Evolutionary conservation across 2,888 invertebrate genomes (phyloP).

Genomic region (Mystacides longicornis): DNA sequence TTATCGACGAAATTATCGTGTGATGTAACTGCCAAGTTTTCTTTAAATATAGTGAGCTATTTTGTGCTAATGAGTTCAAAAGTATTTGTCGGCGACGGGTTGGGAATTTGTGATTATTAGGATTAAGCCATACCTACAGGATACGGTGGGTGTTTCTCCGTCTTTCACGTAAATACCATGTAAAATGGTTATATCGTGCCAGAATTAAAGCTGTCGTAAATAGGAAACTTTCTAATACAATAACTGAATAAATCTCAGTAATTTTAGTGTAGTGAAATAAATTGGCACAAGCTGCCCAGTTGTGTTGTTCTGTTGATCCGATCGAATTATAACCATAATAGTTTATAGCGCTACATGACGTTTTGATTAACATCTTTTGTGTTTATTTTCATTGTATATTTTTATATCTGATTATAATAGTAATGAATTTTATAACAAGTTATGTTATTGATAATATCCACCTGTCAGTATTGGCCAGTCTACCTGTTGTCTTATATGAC

Average conservation of each 20-base stretch:
- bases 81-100: slow-evolving; percentile 22
- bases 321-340: too few species aligned
- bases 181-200: slow-evolving; percentile 19
- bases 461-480: background rate
- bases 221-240: too few species aligned
- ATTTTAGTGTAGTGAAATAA: too few species aligned
- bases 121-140: slow-evolving; percentile 10
- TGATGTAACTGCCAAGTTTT: too few species aligned
- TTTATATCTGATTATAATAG: background rate
- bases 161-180: slow-evolving; percentile 14
- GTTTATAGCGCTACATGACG: too few species aligned
- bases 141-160: slow-evolving; percentile 23
- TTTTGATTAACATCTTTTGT: background rate
- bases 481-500: background rate
- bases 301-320: too few species aligned
- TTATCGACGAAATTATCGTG: too few species aligned
- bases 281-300: too few species aligned
- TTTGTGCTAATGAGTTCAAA: background rate
- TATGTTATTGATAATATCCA: background rate
- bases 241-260: too few species aligned
- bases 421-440: background rate
- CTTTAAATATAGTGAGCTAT: too few species aligned
- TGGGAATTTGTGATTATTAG: slow-evolving; percentile 10
- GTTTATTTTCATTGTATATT: background rate
- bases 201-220: too few species aligned